phyloP scores from a whole-genome alignment of 2,113 vertebrate genomes.

The Myotis yumanensis region DNA sequence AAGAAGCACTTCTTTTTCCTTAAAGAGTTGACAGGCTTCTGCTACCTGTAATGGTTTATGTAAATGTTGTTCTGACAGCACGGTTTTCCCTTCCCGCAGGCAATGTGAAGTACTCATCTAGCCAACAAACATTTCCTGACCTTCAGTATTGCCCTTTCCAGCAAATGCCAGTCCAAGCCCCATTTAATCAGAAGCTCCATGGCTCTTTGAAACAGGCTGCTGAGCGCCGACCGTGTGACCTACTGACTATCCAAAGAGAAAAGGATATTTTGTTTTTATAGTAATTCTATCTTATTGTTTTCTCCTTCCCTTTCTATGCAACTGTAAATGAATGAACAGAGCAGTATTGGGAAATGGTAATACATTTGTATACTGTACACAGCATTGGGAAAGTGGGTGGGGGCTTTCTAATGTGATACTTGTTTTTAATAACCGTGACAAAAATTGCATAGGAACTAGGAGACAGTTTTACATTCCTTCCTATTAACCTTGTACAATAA shows the following conservation, averaged over 20 bases:
- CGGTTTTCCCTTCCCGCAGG: slow-evolving; percentile 73
- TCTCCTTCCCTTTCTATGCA: slow-evolving; percentile 97
- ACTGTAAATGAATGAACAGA: slow-evolving; percentile 94
- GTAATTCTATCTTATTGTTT: slow-evolving; percentile 82
- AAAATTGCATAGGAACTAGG: slow-evolving; percentile 81
- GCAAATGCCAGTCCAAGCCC: slow-evolving; percentile 66
- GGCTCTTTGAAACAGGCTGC: slow-evolving; percentile 73
- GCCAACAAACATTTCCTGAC: slow-evolving; percentile 64
- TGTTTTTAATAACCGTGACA: slow-evolving; percentile 83
- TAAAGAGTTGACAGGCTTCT: background rate
- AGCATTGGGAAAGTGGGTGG: slow-evolving; percentile 83
- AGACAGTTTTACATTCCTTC: slow-evolving; percentile 89
- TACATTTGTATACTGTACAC: slow-evolving; percentile 90
- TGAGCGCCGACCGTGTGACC: slow-evolving; percentile 70
- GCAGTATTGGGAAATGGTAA: slow-evolving; percentile 87
- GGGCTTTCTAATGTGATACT: slow-evolving; percentile 86
- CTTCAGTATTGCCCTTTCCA: slow-evolving; percentile 74
- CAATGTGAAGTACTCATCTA: slow-evolving; percentile 81
- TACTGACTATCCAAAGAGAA: slow-evolving; percentile 93
- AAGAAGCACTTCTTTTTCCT: background rate
- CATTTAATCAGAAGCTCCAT: slow-evolving; percentile 74
- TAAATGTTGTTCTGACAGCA: background rate
- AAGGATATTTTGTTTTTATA: slow-evolving; percentile 88
- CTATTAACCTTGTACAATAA: slow-evolving; percentile 82
- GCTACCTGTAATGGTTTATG: background rate